Evolutionary conservation across 2,113 vertebrate genomes (phyloP), one percentile per base, ranked within the genome.

Genomic region (Tenrec ecaudatus): DNA sequence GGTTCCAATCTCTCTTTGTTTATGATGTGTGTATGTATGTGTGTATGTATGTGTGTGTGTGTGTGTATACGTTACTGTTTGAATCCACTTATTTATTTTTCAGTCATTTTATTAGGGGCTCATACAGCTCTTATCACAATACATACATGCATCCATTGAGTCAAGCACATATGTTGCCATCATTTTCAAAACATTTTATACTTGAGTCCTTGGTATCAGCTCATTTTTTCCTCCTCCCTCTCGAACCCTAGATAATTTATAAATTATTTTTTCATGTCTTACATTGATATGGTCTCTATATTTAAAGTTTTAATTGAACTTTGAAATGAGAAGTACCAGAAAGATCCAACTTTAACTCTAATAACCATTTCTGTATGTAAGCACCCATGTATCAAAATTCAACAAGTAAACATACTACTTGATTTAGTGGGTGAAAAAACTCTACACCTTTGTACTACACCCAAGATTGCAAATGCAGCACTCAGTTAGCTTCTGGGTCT

Each of bases 381-480:
- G 69, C 1, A 4, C 19, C 38, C 69, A 83, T 11, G 29, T 64
- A 83, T 20, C 86, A 86, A 95, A 93, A 92, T 31, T 86, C 80
- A 95, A 69, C 27, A 93, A 83, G 58, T 66, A 83, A 93, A 58
- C 36, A 91, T 58, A 66, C 15, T 71, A 27, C 77, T 82, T 78
- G 69, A 92, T 58, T 88, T 90, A 95, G 62, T 86, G 23, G 57
- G 3, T 71, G 86, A 82, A 20, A 20, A 60, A 81, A 6, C 85
- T 69, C 82, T 17, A 43, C 23, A 89, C 25, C 76, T 15, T 79
- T 78, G 64, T 86, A 83, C 43, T 27, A 62, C 25, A 88, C 47
- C 20, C 31, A 90, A 86, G 75, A 86, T 14, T 76, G 25, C 1
- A 38, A 40, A 38, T 36, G 9, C 43, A 66, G 1, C 31, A 87